phyloP scores from a whole-genome alignment of 2,113 vertebrate genomes.

The Bos taurus region DNA sequence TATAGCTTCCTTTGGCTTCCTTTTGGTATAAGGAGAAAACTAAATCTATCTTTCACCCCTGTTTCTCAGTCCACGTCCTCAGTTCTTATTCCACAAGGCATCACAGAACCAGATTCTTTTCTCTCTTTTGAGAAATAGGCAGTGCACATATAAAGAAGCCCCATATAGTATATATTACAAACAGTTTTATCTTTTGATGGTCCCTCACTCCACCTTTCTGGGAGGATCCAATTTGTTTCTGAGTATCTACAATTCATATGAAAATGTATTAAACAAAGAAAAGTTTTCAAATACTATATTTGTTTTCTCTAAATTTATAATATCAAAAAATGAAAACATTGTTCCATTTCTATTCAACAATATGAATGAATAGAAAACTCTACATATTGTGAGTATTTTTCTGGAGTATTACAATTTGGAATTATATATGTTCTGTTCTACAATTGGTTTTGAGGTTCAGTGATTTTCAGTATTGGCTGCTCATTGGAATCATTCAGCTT shows the following conservation, averaged over 20 bases:
- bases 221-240: not conserved
- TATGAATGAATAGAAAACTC: not conserved
- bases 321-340: not conserved
- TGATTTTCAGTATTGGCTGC: not conserved
- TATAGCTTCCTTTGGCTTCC: not conserved
- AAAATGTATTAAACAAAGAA: not conserved
- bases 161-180: not conserved
- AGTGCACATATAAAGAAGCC: not conserved
- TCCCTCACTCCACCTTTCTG: not conserved
- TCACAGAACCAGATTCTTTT: not conserved
- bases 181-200: not conserved
- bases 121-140: not conserved
- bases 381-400: not conserved
- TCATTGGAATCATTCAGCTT: not conserved
- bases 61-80: not conserved
- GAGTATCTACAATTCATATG: not conserved
- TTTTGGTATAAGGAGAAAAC: not conserved
- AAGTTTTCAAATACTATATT: not conserved
- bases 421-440: not conserved
- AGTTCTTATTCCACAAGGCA: not conserved
- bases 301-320: not conserved
- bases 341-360: not conserved
- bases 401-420: not conserved
- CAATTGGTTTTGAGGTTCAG: not conserved
- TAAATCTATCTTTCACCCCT: not conserved